phyloP scores from a whole-genome alignment of 2,888 invertebrate species.

The Orthosia gothica region DNA sequence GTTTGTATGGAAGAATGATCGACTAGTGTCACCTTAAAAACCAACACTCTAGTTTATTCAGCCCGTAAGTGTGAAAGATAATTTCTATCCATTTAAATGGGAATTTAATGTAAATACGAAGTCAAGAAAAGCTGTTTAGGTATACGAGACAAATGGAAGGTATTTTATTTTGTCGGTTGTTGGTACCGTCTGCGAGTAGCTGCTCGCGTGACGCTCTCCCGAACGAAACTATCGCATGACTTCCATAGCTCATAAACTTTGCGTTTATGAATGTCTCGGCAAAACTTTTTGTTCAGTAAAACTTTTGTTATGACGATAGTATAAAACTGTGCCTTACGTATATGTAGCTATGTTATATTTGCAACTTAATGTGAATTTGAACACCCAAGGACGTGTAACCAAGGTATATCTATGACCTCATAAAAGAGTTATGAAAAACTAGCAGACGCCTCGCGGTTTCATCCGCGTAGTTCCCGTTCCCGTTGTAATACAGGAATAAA shows the following conservation, averaged over 20 bases:
- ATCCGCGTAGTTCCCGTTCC: too few species aligned
- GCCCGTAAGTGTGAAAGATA: constrained; percentile 31
- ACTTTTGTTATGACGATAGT: constrained; percentile 70
- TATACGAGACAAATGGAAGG: constrained; percentile 71
- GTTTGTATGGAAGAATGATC: too few species aligned
- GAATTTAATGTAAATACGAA: constrained; percentile 53
- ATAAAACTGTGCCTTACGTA: constrained; percentile 55
- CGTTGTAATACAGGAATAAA: too few species aligned
- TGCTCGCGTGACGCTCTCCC: constrained; percentile 76
- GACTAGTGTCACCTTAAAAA: too few species aligned
- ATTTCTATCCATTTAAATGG: constrained; percentile 42
- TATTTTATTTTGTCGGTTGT: constrained; percentile 60
- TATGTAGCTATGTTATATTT: constrained; percentile 26
- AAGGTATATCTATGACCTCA: background rate
- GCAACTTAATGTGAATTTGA: constrained; percentile 43
- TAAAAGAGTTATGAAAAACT: background rate
- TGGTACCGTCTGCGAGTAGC: constrained; percentile 56
- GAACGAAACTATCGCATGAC: constrained; percentile 80
- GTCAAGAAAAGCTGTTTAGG: constrained; percentile 46
- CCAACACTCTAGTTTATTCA: background rate
- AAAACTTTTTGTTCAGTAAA: constrained; percentile 74
- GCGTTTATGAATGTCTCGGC: constrained; percentile 76
- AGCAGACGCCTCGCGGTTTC: too few species aligned
- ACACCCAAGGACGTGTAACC: constrained; percentile 30
- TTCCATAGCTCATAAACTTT: constrained; percentile 77